Conservation (phyloP, 1,140 invertebrate species). For the Drosophila kohkoa region DNA sequence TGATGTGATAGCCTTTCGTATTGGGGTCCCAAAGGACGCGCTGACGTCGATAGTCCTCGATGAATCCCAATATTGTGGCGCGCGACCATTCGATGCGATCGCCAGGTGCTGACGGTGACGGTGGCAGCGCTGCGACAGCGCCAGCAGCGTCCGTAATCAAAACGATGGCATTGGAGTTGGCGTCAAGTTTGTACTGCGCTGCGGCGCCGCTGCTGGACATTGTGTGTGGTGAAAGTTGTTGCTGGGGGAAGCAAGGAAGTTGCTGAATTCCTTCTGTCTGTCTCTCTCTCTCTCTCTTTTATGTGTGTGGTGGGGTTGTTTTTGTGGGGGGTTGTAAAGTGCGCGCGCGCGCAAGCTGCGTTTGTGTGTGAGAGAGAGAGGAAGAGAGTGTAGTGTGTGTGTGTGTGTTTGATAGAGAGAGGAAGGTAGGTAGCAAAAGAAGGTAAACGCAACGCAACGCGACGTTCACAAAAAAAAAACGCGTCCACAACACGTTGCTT, state of each 20-base stretch:
- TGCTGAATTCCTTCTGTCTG: slow-evolving; percentile 22
- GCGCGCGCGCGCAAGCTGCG: slow-evolving; percentile 43
- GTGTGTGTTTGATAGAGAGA: slow-evolving; percentile 20
- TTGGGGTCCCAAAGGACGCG: slow-evolving; percentile 83
- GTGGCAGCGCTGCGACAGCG: slow-evolving; percentile 35
- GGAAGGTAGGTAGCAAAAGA: slow-evolving; percentile 56
- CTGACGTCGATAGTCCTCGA: slow-evolving; percentile 79
- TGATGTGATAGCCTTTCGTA: slow-evolving; percentile 83
- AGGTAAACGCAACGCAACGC: slow-evolving; percentile 78
- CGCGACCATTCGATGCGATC: slow-evolving; percentile 83
- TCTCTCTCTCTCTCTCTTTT: not conserved
- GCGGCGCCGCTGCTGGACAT: slow-evolving; percentile 77
- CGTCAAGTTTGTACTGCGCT: slow-evolving; percentile 72
- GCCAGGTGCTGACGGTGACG: slow-evolving; percentile 37
- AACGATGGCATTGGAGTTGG: slow-evolving; percentile 72
- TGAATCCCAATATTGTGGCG: slow-evolving; percentile 77
- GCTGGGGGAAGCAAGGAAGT: slow-evolving; percentile 17
- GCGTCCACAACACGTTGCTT: slow-evolving; percentile 83
- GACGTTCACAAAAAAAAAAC: slow-evolving; percentile 72
- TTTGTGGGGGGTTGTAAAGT: slow-evolving; percentile 33
- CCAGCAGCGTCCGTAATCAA: slow-evolving; percentile 65
- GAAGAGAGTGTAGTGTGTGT: slow-evolving; percentile 27
- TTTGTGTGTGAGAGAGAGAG: slow-evolving; percentile 16
- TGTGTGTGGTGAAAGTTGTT: slow-evolving; percentile 74
- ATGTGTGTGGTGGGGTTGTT: slow-evolving; percentile 22